phyloP scores from a whole-genome alignment of 2,888 invertebrate species.

The Chromoteleia sp. region DNA sequence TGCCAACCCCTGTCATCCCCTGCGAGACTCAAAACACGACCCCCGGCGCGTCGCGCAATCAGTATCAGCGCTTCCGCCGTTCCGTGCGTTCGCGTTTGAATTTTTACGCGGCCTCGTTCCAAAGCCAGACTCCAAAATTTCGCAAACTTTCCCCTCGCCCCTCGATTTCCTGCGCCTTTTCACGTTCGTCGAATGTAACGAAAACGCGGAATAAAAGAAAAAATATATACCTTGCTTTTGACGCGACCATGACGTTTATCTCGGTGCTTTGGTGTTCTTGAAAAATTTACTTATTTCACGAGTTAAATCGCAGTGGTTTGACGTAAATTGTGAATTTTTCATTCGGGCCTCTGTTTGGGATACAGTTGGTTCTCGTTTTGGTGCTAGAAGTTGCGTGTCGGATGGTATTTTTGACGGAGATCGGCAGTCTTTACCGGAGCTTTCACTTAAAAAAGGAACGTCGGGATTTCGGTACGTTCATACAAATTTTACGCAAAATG shows the following conservation, averaged over 20 bases:
- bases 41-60: constrained; percentile 74
- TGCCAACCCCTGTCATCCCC: constrained; percentile 65
- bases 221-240: too few relatives aligned
- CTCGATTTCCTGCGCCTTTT: too few relatives aligned
- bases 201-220: too few relatives aligned
- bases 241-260: constrained; percentile 3
- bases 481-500: constrained; percentile 3
- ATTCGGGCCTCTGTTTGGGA: constrained; percentile 5
- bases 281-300: not conserved
- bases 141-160: too few relatives aligned
- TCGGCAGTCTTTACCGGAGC: not conserved
- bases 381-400: constrained; percentile 21
- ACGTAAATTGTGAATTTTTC: constrained; percentile 28
- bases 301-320: constrained; percentile 14
- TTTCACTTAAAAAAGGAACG: constrained; percentile 13
- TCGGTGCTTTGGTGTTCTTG: constrained; percentile 6
- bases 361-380: constrained; percentile 8
- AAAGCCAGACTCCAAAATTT: too few relatives aligned
- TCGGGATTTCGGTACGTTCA: constrained; percentile 21
- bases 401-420: constrained; percentile 23
- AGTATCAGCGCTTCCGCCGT: constrained; percentile 82
- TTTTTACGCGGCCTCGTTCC: constrained; percentile 45
- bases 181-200: too few relatives aligned
- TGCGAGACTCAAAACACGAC: constrained; percentile 72
- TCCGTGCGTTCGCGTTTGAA: constrained; percentile 75